A percentile compares a stretch with the other conserved stretches of the same genome.
Evolutionary conservation across 1,140 invertebrate species (phyloP).

Genomic region (Akabosia matsudoensis): DNA sequence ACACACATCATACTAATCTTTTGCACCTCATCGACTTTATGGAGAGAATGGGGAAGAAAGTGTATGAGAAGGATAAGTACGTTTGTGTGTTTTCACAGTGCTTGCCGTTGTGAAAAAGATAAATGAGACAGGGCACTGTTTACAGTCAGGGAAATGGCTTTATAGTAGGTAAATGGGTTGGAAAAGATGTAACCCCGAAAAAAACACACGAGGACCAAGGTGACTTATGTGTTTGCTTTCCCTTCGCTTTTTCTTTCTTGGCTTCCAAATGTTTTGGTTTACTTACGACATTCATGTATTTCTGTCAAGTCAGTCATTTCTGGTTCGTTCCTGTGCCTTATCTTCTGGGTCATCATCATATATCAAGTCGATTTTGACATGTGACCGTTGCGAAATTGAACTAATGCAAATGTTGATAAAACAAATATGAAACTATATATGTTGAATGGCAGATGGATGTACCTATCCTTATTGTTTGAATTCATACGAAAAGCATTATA

Average conservation of each 20-base stretch:
- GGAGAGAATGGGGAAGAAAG: neutral
- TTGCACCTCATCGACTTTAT: slow-evolving; percentile 7
- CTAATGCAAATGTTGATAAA: too few species aligned
- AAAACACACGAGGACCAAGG: neutral
- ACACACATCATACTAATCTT: slow-evolving; percentile 11
- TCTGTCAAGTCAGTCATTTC: neutral
- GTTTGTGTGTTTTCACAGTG: too few species aligned
- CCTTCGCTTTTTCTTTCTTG: neutral
- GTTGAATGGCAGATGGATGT: too few species aligned
- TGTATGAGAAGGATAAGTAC: neutral
- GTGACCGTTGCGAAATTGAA: too few species aligned
- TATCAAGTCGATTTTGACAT: too few species aligned
- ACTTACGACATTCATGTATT: neutral
- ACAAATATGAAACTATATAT: too few species aligned
- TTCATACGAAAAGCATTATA: too few species aligned
- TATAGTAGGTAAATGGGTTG: neutral
- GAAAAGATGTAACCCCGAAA: neutral
- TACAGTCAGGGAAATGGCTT: neutral
- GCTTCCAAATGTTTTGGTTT: neutral
- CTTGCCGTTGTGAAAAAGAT: neutral
- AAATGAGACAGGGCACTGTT: neutral
- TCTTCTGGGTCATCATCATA: too few species aligned
- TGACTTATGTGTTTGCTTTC: neutral
- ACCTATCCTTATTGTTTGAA: too few species aligned
- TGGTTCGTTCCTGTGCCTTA: neutral